Evolutionary conservation across 2,888 invertebrate species (phyloP), one percentile per base, ranked within the genome.

Genomic region (Ochropacha duplaris): DNA sequence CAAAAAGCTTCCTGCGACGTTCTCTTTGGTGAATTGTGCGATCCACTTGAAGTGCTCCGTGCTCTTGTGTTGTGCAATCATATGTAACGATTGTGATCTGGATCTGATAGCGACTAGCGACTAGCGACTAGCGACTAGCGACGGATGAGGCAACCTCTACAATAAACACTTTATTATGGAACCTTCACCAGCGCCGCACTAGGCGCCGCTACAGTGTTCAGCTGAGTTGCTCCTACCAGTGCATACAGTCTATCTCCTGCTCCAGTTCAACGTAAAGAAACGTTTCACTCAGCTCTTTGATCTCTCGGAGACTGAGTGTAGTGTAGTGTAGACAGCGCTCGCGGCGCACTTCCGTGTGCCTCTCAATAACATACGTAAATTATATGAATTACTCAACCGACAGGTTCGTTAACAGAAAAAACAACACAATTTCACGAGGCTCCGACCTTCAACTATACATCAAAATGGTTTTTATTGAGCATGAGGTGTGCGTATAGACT

Each of bases 381-480:
- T 44, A 44, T 44, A 44, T 44, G 44, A 44, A 44, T 44, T 44
- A 44, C 44, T 44, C 44, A 44, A 44, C 44, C 19, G 44, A 19
- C 44, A 3, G 44, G 44, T 44, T 44, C 19, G 16, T 14, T 44
- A 44, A 4, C 44, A 44, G 16, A 44, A 44, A 44, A 44, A 44
- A 44, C 44, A 16, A 19, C 44, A 19, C n/a, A 44, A 44, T 44
- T 44, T 44, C 44, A 44, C 44, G 19, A 4, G n/a, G 36, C 36
- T 19, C 19, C 44, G 44, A 19, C 44, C 44, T 44, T 44, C 44
- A 19, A n/a, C 6, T 19, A 19, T 44, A 19, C 16, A 44, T 44
- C 44, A 44, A 44, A n/a, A 19, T 19, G 9, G 19, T 44, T 44
- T n/a, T 44, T 44, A 4, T 14, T 44, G 39, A 44, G 39, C n/a